Evolutionary conservation across 2,888 invertebrate species (phyloP).

Genomic region (Athalia circularis): DNA sequence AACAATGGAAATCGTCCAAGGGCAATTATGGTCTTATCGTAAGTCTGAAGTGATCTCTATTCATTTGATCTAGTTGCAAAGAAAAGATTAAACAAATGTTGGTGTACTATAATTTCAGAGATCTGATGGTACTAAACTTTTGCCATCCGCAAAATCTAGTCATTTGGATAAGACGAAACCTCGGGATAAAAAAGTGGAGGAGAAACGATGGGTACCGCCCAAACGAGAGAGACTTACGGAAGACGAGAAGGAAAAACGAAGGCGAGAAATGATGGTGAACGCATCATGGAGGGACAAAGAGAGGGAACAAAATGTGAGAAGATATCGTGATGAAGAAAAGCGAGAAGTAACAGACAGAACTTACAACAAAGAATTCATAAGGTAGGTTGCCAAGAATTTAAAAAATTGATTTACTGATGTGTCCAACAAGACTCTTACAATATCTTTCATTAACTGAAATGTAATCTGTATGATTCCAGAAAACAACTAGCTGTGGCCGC

Average conservation of each 20-base stretch:
- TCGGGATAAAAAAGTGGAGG: constrained; percentile 58
- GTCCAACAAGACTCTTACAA: background rate
- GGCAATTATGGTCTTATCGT: constrained; percentile 72
- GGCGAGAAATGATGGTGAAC: constrained; percentile 89
- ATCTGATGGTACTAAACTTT: constrained; percentile 61
- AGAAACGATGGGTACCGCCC: constrained; percentile 62
- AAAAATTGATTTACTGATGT: background rate
- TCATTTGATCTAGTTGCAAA: background rate
- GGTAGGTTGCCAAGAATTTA: constrained; percentile 57
- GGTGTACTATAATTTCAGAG: constrained; percentile 55
- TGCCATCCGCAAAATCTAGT: constrained; percentile 38
- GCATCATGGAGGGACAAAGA: constrained; percentile 83
- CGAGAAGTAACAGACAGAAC: constrained; percentile 74
- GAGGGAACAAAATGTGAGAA: constrained; percentile 79
- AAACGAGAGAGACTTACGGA: constrained; percentile 75
- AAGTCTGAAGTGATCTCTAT: background rate
- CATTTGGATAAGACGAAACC: constrained; percentile 16
- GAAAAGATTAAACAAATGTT: too few relatives aligned
- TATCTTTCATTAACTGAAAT: background rate
- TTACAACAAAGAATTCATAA: constrained; percentile 75
- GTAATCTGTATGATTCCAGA: constrained; percentile 67
- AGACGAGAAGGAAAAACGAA: constrained; percentile 82
- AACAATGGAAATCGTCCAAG: constrained; percentile 74
- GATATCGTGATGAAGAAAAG: constrained; percentile 78
- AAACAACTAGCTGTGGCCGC: constrained; percentile 82